A percentile compares a stretch with the other conserved stretches of the same genome.
phyloP scores from a whole-genome alignment of 2,113 vertebrate genomes.

The Passerina amoena region DNA sequence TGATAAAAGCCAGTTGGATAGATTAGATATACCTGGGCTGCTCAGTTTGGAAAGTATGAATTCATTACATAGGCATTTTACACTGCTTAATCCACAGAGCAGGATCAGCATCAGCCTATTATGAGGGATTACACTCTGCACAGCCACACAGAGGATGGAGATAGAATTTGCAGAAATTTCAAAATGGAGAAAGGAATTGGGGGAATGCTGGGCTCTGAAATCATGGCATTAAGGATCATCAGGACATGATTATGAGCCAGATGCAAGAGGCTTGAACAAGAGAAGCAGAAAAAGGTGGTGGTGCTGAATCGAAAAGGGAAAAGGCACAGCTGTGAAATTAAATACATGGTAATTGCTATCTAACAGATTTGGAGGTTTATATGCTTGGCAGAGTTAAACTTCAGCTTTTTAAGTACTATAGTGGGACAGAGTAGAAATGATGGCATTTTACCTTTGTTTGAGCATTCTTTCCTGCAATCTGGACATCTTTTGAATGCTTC shows the following conservation, averaged over 20 bases:
- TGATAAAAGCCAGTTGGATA: constrained; percentile 26
- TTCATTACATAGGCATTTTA: constrained; percentile 41
- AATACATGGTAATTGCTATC: constrained; percentile 7
- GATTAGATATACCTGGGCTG: constrained; percentile 53
- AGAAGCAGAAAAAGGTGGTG: neutral
- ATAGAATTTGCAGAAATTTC: constrained; percentile 24
- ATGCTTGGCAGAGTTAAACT: neutral
- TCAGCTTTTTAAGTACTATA: neutral
- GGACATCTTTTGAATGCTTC: neutral
- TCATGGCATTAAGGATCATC: constrained; percentile 26
- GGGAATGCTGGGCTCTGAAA: neutral
- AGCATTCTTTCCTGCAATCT: neutral
- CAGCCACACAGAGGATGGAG: neutral
- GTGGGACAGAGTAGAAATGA: neutral
- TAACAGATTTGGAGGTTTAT: neutral
- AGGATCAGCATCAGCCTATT: constrained; percentile 43
- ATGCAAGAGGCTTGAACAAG: neutral
- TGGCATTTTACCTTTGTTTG: neutral
- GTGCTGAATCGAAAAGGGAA: neutral
- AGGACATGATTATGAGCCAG: neutral
- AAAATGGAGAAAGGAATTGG: neutral
- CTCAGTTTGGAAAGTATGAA: neutral
- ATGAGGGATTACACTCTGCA: constrained; percentile 29
- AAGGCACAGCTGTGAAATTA: constrained; percentile 24
- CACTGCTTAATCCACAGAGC: constrained; percentile 28